Base-by-base conservation (phyloP, 2,113 vertebrate genomes). In the Syrmaticus mikado region DNA sequence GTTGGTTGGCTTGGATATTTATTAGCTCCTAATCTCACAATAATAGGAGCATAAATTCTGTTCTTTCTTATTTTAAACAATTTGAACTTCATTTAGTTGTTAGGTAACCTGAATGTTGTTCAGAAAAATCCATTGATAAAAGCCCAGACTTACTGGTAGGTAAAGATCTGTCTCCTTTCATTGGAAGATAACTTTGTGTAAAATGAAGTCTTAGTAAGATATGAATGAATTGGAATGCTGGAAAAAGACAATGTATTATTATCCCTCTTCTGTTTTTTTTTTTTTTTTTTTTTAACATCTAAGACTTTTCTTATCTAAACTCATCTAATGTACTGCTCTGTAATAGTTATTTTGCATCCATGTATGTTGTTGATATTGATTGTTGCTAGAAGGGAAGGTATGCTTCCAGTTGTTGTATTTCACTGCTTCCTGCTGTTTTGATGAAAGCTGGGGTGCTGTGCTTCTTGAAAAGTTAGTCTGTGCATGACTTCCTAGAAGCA, bases 401-500 rank as follows among this genome's bases (percentile, higher is more conserved):
- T 18, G 52, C 53, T 95, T 11, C 71, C 38, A 68, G 18, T 75
- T 87, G 84, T 48, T 78, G 4, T 11, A 11, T 83, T 87, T 89
- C 46, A 60, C 6, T 67, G 45, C 70, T 94, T 66, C 76, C 52
- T 50, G 62, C 62, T 91, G n/a, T 55, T 94, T 7, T 64, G 70
- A 14, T 94, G 79, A 86, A 88, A 91, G 93, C 72, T 90, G 76
- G 48, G 78, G 28, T 6, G 1, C 14, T 53, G 62, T 36, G 78
- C 66, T 65, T 78, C 3, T 2, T 14, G 72, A 22, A 55, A 58
- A 93, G 36, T 92, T 94, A 19, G 34, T 86, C 55, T 82, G 45
- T 90, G 89, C 83, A 92, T 88, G 76, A 82, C 81, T 92, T 84
- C 28, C 74, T 84, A 76, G 58, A 86, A 95, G 80, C 73, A 85